Base-by-base conservation (phyloP, 2,888 invertebrate genomes). In the Acrocyrtus sp. region DNA sequence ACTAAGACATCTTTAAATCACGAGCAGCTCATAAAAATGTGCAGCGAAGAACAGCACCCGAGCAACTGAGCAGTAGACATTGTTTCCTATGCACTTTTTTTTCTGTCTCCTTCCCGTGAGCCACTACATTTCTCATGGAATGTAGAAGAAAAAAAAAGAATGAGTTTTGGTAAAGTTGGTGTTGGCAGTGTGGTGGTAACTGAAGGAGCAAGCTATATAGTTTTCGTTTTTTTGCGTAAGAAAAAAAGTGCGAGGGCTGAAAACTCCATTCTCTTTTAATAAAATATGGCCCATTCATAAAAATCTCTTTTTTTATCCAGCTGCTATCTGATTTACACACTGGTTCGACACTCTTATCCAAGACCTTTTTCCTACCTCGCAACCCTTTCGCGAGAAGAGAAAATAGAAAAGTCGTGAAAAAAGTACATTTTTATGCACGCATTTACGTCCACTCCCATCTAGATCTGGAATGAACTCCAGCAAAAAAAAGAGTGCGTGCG, bases 311-410 rank as follows among this genome's bases (percentile, higher is more conserved):
- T 50, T 41, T 50, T 50, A 61, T 63, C 63, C 51, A 53, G 63
- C 53, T 63, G 51, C 63, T 27, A 19, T n/a, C n/a, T 63, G 63
- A 63, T 63, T 62, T 62, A 62, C 51, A 53, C 41, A 62, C 51
- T 22, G 41, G 48, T 61, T 48, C 24, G 26, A n/a, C n/a, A n/a
- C n/a, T n/a, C n/a, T n/a, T n/a, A n/a, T n/a, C n/a, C n/a, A n/a
- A n/a, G n/a, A n/a, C 53, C 6, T 53, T 26, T 53, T 34, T 48
- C 15, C 61, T 29, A 48, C 21, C 17, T 26, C 50, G n/a, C 29
- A 24, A 22, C 45, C 47, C 29, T 27, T 47, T 29, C 60, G 48
- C 19, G 39, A 43, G 39, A 6, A 39, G 6, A 39, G 12, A 10
- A 39, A 6, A 29, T 17, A 8, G 26, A 51, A 27, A 54, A 54